These are phyloP conservation scores for Coenonympha glycerion DNA, from an alignment of 2,888 invertebrate species.

Conservation along the genomic window DNA sequence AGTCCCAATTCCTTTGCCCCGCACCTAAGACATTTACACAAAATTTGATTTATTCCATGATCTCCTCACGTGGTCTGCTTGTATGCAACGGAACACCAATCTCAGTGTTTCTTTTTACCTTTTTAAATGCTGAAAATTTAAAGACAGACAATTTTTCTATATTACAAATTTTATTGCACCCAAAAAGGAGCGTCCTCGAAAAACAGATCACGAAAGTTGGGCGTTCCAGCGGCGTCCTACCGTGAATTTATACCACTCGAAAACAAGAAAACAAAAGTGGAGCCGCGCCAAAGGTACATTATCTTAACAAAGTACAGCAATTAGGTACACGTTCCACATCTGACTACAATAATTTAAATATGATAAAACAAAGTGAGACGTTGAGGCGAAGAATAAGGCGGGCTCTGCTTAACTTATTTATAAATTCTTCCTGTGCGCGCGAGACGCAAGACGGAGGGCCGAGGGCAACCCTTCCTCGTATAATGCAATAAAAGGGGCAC, in stretches of 20 bases:
- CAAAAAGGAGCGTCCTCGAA: conserved; percentile 61
- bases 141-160: no score
- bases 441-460: conserved; percentile 49
- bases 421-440: conserved; percentile 63
- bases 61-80: no score
- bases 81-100: no score
- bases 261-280: conserved; percentile 76
- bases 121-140: no score
- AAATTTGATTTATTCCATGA: no score
- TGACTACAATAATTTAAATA: conserved; percentile 77
- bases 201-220: conserved; percentile 69
- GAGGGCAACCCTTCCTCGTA: conserved; percentile 62
- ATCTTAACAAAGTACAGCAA: conserved; percentile 77
- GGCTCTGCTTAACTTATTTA: conserved; percentile 71
- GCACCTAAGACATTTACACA: no score
- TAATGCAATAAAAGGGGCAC: conserved; percentile 75
- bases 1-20: no score
- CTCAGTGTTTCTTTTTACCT: no score
- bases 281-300: conserved; percentile 75
- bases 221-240: conserved; percentile 58
- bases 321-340: conserved; percentile 77
- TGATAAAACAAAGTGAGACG: conserved; percentile 74
- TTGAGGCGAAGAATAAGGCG: conserved; percentile 66
- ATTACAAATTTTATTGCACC: conserved; percentile 65
- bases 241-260: conserved; percentile 69